Percentiles rank a stretch among this genome's conserved stretches.
These are phyloP conservation scores for Disparrhopalites patrizii DNA, from an alignment of 2,888 invertebrate species.

Conservation along the genomic window DNA sequence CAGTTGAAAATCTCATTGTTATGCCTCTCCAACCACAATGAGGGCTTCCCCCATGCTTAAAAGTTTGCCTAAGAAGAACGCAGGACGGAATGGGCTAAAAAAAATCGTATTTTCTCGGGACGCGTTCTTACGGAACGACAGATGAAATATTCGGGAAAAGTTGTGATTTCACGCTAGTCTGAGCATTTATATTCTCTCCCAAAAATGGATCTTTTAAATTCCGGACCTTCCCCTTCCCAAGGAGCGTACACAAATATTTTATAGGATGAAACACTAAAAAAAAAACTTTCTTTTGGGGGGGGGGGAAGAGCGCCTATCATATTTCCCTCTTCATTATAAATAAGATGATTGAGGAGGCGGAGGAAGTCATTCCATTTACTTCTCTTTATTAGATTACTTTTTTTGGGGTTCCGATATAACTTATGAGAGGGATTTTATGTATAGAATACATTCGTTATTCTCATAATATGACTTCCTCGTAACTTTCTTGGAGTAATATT, in stretches of 20 bases:
- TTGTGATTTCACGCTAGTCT: conserved; percentile 35
- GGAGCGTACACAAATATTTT: not conserved
- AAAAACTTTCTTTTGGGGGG: not conserved
- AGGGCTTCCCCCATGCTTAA: not conserved
- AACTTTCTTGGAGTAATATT: no score
- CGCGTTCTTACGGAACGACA: conserved; percentile 11
- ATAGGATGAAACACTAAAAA: not conserved
- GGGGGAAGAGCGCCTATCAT: not conserved
- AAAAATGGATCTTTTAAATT: conserved; percentile 33
- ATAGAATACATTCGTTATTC: no score
- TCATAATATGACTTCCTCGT: no score
- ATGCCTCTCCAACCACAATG: not conserved
- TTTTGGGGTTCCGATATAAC: no score
- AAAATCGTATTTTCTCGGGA: conserved; percentile 6
- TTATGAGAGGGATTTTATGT: no score
- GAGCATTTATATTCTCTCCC: conserved; percentile 10
- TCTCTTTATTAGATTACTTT: no score
- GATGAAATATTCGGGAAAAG: conserved; percentile 35
- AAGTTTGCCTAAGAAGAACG: not conserved
- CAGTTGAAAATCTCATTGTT: not conserved
- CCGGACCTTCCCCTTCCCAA: not conserved
- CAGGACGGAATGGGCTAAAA: not conserved
- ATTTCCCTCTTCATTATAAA: not conserved
- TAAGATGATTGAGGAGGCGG: not conserved
- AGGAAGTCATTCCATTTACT: not conserved